Base-by-base conservation (phyloP, 2,888 invertebrate genomes). In the Hemistola chrysoprasaria region DNA sequence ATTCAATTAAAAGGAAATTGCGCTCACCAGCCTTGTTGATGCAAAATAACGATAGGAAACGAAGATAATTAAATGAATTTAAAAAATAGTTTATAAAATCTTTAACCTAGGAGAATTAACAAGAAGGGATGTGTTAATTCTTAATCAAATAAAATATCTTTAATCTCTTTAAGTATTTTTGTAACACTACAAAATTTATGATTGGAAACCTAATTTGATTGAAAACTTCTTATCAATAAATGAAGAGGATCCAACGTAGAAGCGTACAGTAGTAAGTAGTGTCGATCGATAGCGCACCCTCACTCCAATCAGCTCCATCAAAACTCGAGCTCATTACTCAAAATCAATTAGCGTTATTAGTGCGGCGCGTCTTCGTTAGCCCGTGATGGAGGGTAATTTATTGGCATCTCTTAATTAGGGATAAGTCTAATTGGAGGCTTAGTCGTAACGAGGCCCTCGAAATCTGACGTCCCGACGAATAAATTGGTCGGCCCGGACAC, bases 381-480 rank as follows among this genome's bases (percentile, higher is more conserved):
- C 86, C 82, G 82, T 89, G 90, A 89, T 89, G 88, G 90, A 88
- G 90, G 88, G 90, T 89, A 90, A 90, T 90, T 90, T 90, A 90
- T 90, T 87, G 90, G 90, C 90, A 90, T 90, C 90, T 90, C 90
- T 90, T 90, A 90, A 90, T 90, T 90, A 90, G 90, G 90, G 90
- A 89, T 90, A 90, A 89, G 90, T 90, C 90, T 90, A 90, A 90
- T 90, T 90, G 90, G 89, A 83, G 88, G 90, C 90, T 90, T 89
- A 90, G 87, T 83, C 79, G 87, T 90, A 90, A 90, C 90, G 89
- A 90, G 89, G 79, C 88, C 78, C 88, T 88, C 84, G 82, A 88
- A 87, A 88, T 87, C 87, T 88, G 88, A 87, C 87, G 87, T 85
- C 79, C 85, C 82, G 80, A 66, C 78, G 79, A 83, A 85, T 82